Evolutionary conservation across 2,113 vertebrate species (phyloP).

Genomic region (Gadus chalcogrammus): DNA sequence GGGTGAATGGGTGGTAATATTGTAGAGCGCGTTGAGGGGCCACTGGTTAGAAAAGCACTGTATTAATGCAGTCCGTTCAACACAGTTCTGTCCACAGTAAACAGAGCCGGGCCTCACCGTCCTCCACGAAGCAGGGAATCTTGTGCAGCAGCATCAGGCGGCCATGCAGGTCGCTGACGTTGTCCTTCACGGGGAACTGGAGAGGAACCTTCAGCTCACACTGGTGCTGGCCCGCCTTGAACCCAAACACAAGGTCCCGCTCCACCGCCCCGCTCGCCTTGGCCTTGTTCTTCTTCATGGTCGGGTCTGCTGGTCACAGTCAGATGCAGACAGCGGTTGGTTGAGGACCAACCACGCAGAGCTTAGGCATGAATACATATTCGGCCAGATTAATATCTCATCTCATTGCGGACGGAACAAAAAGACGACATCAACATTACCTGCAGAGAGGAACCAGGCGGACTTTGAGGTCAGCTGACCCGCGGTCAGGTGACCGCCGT

Average conservation of each 20-base stretch:
- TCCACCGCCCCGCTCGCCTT: constrained; percentile 69
- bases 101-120: constrained; percentile 70
- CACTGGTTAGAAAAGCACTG: no score
- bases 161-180: constrained; percentile 83
- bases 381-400: background rate
- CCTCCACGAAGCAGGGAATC: constrained; percentile 89
- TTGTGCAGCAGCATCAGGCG: constrained; percentile 87
- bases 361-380: background rate
- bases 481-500: no score
- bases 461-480: no score
- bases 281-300: constrained; percentile 84
- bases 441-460: no score
- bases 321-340: background rate
- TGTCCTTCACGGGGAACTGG: constrained; percentile 84
- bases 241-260: constrained; percentile 87
- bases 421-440: no score
- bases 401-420: no score
- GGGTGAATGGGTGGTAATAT: no score
- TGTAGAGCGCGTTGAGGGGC: no score
- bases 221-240: constrained; percentile 78
- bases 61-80: no score
- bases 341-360: background rate
- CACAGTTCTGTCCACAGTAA: no score
- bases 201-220: constrained; percentile 86
- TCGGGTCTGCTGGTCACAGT: constrained; percentile 28